These are phyloP conservation scores for Polylopha cassiicola DNA, from an alignment of 2,888 invertebrate species.

Conservation along the genomic window DNA sequence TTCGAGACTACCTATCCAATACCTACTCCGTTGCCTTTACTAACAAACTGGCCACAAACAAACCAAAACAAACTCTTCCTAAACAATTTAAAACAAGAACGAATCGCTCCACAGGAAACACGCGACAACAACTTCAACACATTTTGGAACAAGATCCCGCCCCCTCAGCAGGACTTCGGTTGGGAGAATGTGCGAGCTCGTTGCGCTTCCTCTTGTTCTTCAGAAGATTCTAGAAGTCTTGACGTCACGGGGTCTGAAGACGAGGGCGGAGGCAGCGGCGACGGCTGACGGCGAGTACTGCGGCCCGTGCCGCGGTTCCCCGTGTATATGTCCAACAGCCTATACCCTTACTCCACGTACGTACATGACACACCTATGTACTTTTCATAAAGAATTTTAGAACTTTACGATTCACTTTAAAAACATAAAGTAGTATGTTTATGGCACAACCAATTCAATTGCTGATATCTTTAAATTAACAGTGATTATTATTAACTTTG, in stretches of 20 bases:
- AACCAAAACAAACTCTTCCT: too few relatives aligned
- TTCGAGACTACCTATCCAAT: too few relatives aligned
- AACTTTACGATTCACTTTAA: too few relatives aligned
- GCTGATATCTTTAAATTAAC: too few relatives aligned
- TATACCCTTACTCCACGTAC: constrained; percentile 54
- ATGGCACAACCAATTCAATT: too few relatives aligned
- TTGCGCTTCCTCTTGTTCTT: constrained; percentile 62
- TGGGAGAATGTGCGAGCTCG: constrained; percentile 58
- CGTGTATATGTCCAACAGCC: constrained; percentile 39
- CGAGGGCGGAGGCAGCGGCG: constrained; percentile 55
- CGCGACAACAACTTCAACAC: constrained; percentile 65
- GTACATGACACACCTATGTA: constrained; percentile 55
- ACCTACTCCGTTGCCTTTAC: too few relatives aligned
- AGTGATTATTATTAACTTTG: too few relatives aligned
- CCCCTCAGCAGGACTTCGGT: constrained; percentile 48
- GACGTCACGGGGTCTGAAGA: constrained; percentile 75
- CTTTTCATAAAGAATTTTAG: constrained; percentile 44
- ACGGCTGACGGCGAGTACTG: constrained; percentile 69
- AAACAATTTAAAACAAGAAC: too few relatives aligned
- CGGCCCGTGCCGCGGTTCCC: constrained; percentile 76
- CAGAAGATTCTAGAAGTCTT: constrained; percentile 68
- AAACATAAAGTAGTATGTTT: too few relatives aligned
- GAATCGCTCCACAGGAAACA: constrained; percentile 43
- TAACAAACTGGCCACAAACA: too few relatives aligned
- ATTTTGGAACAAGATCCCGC: constrained; percentile 69